A percentile compares a stretch with the other conserved stretches of the same genome.
These are phyloP conservation scores for Paradisaea rubra DNA, from an alignment of 2,113 vertebrate species.

Conservation along the genomic window DNA sequence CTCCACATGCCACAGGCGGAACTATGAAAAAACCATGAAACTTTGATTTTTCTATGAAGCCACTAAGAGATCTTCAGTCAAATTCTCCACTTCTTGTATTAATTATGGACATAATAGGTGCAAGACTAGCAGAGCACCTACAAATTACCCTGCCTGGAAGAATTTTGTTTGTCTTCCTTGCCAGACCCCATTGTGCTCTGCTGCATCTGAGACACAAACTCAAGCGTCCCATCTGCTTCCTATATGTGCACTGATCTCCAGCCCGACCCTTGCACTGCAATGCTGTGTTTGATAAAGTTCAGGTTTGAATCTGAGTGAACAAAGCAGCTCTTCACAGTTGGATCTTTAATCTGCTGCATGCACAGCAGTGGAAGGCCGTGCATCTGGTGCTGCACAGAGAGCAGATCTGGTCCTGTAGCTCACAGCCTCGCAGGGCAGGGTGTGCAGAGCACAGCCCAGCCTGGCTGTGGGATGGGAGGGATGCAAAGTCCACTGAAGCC, in stretches of 20 bases:
- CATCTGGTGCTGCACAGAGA: background rate
- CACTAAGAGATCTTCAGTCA: background rate
- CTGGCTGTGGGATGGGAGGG: background rate
- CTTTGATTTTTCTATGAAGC: background rate
- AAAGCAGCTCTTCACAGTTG: background rate
- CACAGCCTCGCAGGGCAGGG: rapidly evolving
- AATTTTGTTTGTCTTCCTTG: background rate
- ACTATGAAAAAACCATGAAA: background rate
- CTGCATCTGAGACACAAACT: background rate
- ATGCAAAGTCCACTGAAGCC: background rate
- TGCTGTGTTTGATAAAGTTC: background rate
- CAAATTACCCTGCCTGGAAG: background rate
- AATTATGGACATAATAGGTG: background rate
- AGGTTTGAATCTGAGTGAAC: background rate
- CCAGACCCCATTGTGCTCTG: background rate
- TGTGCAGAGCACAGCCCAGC: background rate
- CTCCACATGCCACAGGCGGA: background rate
- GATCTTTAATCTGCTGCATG: background rate
- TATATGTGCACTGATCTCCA: background rate
- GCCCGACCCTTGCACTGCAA: rapidly evolving
- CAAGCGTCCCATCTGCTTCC: background rate
- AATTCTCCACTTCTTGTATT: background rate
- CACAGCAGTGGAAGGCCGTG: background rate
- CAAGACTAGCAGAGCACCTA: background rate
- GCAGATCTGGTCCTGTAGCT: background rate